Base-by-base conservation (phyloP, 2,797 vertebrate species). In the Danio kyathit region DNA sequence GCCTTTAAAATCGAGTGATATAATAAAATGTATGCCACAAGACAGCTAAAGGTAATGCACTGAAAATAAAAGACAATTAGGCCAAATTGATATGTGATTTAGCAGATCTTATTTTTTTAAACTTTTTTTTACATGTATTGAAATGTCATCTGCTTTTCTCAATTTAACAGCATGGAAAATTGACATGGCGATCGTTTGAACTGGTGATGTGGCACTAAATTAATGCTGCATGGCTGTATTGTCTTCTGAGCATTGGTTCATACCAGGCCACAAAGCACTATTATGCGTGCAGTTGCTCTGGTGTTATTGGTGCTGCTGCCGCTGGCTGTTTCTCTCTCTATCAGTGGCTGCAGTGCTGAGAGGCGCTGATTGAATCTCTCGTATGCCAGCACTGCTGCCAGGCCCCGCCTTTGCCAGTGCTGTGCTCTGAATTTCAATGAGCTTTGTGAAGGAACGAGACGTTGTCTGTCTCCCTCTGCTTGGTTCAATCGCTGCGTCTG, bases 351-450 rank as follows among this genome's bases (percentile, higher is more conserved):
- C 40, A 57, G 87, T 90, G 89, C 82, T 88, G 88, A 89, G 87
- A n/a, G 63, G 54, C 38, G 0, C 49, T 81, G 74, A 87, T 82
- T 64, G 41, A 72, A 14, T 41, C 10, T 14, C 65, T 69, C 72
- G 38, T 79, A 7, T 16, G 56, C 40, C 49, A 57, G 82, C 83
- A 57, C 63, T 88, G 77, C 87, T 90, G 88, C 79, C 83, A 90
- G 88, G 65, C 56, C 87, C 88, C 83, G 88, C 89, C 91, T 86
- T 87, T 76, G 91, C 88, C 85, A 89, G 87, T 86, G 69, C 57
- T 88, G 92, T 94, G 94, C 88, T 66, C 65, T 90, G 94, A 95
- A 95, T 95, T 93, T 92, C 92, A 92, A 95, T 94, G 93, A 94
- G 84, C 84, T 56, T 16, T 81, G 80, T 13, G 6, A 0, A 76